phyloP scores from a whole-genome alignment of 2,888 invertebrate genomes.

The Hemaris fuciformis region DNA sequence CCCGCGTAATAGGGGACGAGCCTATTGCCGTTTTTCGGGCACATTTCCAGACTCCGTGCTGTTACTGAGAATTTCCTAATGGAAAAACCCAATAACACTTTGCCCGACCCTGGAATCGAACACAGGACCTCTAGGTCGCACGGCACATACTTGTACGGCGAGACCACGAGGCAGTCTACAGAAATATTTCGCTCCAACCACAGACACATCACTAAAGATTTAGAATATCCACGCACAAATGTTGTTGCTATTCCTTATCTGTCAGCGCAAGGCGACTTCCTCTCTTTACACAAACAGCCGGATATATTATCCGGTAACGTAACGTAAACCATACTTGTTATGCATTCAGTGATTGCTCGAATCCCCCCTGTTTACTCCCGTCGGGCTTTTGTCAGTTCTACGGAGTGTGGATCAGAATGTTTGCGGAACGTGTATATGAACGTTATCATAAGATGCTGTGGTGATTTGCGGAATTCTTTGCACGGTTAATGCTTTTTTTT shows the following conservation, averaged over 20 bases:
- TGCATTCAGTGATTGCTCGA: conserved; percentile 42
- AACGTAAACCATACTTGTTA: conserved; percentile 36
- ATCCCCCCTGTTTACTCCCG: conserved; percentile 31
- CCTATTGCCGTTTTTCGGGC: no score
- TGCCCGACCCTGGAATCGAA: no score
- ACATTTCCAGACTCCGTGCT: no score
- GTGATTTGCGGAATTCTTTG: conserved; percentile 20
- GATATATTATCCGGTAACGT: conserved; percentile 17
- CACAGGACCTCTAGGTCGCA: no score
- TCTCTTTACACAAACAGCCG: conserved; percentile 14
- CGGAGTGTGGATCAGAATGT: conserved; percentile 38
- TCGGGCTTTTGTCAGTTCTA: conserved; percentile 39
- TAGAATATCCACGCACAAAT: background rate
- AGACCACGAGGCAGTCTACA: no score
- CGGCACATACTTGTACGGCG: no score
- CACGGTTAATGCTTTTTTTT: background rate
- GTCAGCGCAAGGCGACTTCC: conserved; percentile 5
- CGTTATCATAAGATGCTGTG: conserved; percentile 36
- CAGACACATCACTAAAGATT: conserved; percentile 3
- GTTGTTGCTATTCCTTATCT: conserved; percentile 2
- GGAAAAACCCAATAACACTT: no score
- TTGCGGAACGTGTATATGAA: conserved; percentile 32
- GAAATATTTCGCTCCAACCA: background rate
- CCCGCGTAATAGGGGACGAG: no score
- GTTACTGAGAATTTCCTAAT: no score